phyloP scores from a whole-genome alignment of 2,888 invertebrate species.

The Drosophila colorata region DNA sequence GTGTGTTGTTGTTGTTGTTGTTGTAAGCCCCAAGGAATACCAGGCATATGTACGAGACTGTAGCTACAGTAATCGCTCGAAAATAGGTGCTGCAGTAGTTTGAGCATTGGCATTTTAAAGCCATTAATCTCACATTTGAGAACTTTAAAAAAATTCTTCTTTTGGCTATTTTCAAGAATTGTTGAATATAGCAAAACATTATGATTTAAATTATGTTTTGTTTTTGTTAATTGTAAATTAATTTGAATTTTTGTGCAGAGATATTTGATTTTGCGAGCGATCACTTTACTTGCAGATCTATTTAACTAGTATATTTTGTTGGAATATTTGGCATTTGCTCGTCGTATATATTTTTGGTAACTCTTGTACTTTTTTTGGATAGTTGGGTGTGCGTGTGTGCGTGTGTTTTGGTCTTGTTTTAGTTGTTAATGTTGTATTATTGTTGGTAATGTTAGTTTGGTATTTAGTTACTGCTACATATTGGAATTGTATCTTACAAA shows the following conservation, averaged over 20 bases:
- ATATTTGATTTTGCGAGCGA: no score
- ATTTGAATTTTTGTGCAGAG: no score
- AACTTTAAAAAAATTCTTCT: no score
- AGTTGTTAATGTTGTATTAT: conserved; percentile 11
- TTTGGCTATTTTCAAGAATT: no score
- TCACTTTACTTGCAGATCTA: neutral
- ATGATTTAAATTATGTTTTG: no score
- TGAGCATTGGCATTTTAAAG: no score
- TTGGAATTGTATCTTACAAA: conserved; percentile 82
- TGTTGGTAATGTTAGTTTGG: conserved; percentile 13
- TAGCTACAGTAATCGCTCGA: no score
- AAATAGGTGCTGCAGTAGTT: no score
- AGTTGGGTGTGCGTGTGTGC: conserved; percentile 2
- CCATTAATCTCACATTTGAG: no score
- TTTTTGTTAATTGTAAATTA: neutral
- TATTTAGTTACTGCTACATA: conserved; percentile 45
- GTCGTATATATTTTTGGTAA: neutral
- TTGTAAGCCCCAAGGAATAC: conserved; percentile 15
- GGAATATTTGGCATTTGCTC: neutral
- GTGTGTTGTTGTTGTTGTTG: conserved; percentile 11
- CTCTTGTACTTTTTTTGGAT: neutral
- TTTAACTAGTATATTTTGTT: neutral
- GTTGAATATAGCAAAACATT: no score
- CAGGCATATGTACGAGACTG: conserved; percentile 4
- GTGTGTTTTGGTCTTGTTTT: conserved; percentile 14